These are phyloP conservation scores for Heterodera filipjevi DNA, from an alignment of 2,888 invertebrate genomes.

Conservation along the genomic window DNA sequence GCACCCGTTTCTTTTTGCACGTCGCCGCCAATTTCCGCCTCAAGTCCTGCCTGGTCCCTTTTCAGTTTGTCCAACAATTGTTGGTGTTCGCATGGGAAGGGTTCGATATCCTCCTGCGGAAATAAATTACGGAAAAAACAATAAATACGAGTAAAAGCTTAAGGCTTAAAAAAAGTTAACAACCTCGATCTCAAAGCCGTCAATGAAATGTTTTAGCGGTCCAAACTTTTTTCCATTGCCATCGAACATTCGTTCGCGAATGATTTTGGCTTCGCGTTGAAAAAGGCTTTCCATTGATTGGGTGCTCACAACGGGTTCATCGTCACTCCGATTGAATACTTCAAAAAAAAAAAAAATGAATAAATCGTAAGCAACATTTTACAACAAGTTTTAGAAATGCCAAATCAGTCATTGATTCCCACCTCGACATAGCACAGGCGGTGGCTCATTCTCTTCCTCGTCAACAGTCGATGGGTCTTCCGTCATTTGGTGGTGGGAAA, in stretches of 20 bases:
- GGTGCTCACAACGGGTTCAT: background rate
- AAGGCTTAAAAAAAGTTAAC: background rate
- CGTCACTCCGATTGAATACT: background rate
- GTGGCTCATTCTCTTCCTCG: constrained; percentile 36
- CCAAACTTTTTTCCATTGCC: constrained; percentile 21
- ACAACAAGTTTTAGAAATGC: too few species aligned
- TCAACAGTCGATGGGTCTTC: background rate
- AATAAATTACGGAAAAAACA: background rate
- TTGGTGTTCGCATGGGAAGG: constrained; percentile 34
- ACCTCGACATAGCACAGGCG: constrained; percentile 33
- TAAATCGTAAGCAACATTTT: too few species aligned
- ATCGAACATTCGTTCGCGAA: constrained; percentile 30
- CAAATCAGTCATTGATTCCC: background rate
- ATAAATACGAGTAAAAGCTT: background rate
- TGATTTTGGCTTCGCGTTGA: constrained; percentile 32
- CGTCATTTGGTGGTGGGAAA: constrained; percentile 10
- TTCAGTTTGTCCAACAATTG: constrained; percentile 27
- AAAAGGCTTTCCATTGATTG: constrained; percentile 31
- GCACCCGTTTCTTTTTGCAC: background rate
- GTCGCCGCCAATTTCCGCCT: background rate
- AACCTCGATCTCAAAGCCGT: constrained; percentile 35
- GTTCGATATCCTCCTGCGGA: constrained; percentile 33
- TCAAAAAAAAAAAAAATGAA: background rate
- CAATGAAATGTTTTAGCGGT: constrained; percentile 35
- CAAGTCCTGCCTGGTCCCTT: background rate